Evolutionary conservation across 2,888 invertebrate species (phyloP).

Genomic region (Spialia ferax): DNA sequence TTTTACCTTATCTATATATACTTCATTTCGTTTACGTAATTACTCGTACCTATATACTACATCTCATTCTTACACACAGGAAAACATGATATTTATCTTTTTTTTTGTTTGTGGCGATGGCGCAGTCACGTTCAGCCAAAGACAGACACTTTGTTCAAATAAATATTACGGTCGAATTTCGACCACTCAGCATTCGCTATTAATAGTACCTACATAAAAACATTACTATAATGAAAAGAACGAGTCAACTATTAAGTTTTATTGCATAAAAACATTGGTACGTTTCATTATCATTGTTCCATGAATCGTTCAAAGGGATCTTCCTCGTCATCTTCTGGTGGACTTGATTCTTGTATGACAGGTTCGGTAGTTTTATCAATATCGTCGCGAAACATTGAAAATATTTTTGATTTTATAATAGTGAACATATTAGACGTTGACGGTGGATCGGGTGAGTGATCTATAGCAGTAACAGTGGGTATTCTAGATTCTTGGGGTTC

Average conservation of each 20-base stretch:
- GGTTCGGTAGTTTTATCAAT: slow-evolving; percentile 40
- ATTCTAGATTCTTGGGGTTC: slow-evolving; percentile 21
- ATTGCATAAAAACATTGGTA: not conserved
- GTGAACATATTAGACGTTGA: slow-evolving; percentile 53
- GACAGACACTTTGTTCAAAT: no score
- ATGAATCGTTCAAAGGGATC: slow-evolving; percentile 35
- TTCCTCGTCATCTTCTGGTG: slow-evolving; percentile 31
- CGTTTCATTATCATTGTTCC: slow-evolving; percentile 20
- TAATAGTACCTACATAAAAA: no score
- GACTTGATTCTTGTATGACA: slow-evolving; percentile 12
- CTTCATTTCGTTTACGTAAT: no score
- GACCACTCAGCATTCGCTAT: no score
- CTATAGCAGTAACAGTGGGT: slow-evolving; percentile 38
- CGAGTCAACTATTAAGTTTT: not conserved
- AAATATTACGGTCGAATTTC: no score
- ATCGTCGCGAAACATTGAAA: slow-evolving; percentile 55
- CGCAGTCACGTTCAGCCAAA: no score
- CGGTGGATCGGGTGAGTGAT: slow-evolving; percentile 35
- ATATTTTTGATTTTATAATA: slow-evolving; percentile 56
- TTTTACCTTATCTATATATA: no score
- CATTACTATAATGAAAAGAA: no score
- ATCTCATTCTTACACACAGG: no score
- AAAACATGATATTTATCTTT: no score
- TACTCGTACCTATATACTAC: no score
- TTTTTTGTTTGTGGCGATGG: no score